These are phyloP conservation scores for Dicentrarchus labrax DNA, from an alignment of 2,113 vertebrate genomes.

Conservation along the genomic window DNA sequence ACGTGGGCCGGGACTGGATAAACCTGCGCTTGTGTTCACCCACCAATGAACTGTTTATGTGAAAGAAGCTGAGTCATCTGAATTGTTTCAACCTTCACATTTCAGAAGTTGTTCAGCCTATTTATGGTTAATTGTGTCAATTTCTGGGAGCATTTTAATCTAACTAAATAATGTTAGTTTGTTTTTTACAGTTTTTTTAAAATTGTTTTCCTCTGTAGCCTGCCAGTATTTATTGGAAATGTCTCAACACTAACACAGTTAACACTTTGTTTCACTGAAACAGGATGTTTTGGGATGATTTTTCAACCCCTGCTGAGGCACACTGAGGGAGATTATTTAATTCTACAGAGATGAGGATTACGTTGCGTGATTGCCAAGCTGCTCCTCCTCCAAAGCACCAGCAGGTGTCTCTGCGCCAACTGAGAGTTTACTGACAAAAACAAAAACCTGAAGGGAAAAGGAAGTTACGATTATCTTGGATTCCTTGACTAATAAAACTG, in stretches of 20 bases:
- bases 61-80: slow-evolving; percentile 3
- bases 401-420: slow-evolving; percentile 51
- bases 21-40: background rate
- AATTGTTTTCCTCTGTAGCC: slow-evolving; percentile 33
- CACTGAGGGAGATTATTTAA: slow-evolving; percentile 21
- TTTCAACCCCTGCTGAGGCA: slow-evolving; percentile 10
- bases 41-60: slow-evolving; percentile 10
- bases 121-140: slow-evolving; percentile 24
- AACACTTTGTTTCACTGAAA: slow-evolving; percentile 23
- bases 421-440: slow-evolving; percentile 1
- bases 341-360: slow-evolving; percentile 17
- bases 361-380: slow-evolving; percentile 17
- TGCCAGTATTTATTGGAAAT: slow-evolving; percentile 65
- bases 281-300: slow-evolving; percentile 12
- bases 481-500: slow-evolving; percentile 30
- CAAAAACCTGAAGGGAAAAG: background rate
- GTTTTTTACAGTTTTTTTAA: slow-evolving; percentile 42
- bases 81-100: background rate
- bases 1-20: slow-evolving; percentile 1
- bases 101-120: background rate
- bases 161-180: slow-evolving; percentile 2
- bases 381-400: slow-evolving; percentile 61
- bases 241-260: slow-evolving; percentile 72
- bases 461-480: slow-evolving; percentile 1
- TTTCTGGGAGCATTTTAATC: slow-evolving; percentile 38